Percentiles rank a stretch among this genome's conserved stretches.
These are phyloP conservation scores for Meriones unguiculatus DNA, from an alignment of 2,113 vertebrate species.

Conservation along the genomic window DNA sequence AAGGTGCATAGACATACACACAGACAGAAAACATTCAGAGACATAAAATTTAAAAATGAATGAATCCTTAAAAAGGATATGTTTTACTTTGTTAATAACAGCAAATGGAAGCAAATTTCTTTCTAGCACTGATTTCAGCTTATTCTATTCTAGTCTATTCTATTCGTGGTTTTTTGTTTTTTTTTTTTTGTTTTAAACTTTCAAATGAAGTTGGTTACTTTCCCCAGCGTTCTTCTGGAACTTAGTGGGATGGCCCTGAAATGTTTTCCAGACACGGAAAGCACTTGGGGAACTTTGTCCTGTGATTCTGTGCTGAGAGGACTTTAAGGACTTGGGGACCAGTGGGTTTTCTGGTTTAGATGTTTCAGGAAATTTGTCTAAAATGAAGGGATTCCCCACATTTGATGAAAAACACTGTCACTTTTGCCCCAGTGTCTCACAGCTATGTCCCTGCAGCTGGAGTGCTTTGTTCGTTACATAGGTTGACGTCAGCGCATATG, in stretches of 20 bases:
- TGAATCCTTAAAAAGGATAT: neutral
- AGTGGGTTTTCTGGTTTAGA: neutral
- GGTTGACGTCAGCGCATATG: neutral
- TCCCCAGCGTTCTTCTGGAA: neutral
- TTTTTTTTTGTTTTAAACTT: neutral
- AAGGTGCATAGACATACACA: neutral
- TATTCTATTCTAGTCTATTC: neutral
- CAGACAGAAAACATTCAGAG: neutral
- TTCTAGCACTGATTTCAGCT: neutral
- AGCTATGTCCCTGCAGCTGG: neutral
- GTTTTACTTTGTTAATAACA: too few species aligned
- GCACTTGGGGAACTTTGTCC: neutral
- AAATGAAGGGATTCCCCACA: neutral
- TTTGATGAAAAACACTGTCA: neutral
- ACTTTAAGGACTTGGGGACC: neutral
- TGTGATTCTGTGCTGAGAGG: neutral
- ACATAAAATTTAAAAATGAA: neutral
- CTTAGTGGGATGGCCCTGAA: neutral
- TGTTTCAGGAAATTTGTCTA: neutral
- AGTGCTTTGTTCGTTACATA: neutral
- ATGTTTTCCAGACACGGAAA: neutral
- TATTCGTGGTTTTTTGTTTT: neutral
- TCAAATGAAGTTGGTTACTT: neutral
- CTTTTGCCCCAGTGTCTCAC: neutral
- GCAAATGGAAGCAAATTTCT: neutral